These are phyloP conservation scores for Altica lythri DNA, from an alignment of 2,888 invertebrate species.

Conservation along the genomic window DNA sequence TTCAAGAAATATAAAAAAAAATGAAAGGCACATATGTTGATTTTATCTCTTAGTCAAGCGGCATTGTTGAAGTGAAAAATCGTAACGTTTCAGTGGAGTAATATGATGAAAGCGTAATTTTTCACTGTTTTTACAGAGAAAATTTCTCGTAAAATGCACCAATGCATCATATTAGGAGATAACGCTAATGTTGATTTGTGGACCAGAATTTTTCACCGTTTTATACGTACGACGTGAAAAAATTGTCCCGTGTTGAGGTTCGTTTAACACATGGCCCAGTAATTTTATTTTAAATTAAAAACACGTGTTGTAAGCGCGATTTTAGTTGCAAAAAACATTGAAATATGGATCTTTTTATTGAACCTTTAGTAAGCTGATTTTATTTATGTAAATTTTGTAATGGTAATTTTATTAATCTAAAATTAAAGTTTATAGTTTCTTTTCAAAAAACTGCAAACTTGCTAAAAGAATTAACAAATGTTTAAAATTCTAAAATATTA, in stretches of 20 bases:
- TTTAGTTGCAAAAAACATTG: no score
- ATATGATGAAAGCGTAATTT: conserved; percentile 6
- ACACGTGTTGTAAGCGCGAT: no score
- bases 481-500: no score
- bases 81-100: conserved; percentile 2
- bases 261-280: background rate
- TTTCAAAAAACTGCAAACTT: no score
- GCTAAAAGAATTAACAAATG: no score
- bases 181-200: conserved; percentile 14
- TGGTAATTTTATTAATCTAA: no score
- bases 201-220: conserved; percentile 6
- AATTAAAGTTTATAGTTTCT: no score
- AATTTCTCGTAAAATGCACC: conserved; percentile 10
- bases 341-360: no score
- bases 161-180: conserved; percentile 14
- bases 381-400: no score
- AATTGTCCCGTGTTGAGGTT: background rate
- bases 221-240: background rate
- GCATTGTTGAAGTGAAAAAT: conserved; percentile 15
- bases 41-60: conserved; percentile 8
- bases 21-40: conserved; percentile 12
- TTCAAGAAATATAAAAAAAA: background rate
- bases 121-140: conserved; percentile 10
- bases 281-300: background rate
- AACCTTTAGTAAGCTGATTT: no score